Conservation (phyloP, 2,797 vertebrate genomes). For the Arrhamphus sclerolepis region DNA sequence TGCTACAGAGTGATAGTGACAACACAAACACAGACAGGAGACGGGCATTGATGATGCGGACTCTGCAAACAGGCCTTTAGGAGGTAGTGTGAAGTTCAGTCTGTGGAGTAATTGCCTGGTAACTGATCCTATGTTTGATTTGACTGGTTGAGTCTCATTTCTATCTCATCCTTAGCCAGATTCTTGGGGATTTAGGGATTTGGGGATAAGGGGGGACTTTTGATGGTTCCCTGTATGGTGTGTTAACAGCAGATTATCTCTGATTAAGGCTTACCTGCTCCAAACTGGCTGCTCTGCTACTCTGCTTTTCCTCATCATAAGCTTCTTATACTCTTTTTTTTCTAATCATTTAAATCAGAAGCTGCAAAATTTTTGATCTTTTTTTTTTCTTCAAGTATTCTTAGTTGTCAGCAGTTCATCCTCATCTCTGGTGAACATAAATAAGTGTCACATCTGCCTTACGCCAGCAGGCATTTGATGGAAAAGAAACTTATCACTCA, state of each 20-base stretch:
- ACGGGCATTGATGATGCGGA: conserved; percentile 40
- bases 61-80: conserved; percentile 50
- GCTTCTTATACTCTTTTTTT: conserved; percentile 75
- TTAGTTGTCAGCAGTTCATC: conserved; percentile 65
- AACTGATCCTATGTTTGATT: conserved; percentile 76
- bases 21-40: conserved; percentile 44
- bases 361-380: conserved; percentile 70
- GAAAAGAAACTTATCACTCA: conserved; percentile 46
- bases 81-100: conserved; percentile 57
- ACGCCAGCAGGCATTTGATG: conserved; percentile 38
- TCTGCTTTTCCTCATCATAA: conserved; percentile 73
- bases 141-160: conserved; percentile 75
- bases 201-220: conserved; percentile 73
- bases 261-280: conserved; percentile 81
- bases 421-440: conserved; percentile 43
- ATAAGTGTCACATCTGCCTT: conserved; percentile 53
- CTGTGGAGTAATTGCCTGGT: conserved; percentile 74
- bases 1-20: conserved; percentile 32
- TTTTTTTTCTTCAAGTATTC: conserved; percentile 45
- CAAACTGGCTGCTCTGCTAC: conserved; percentile 73
- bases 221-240: conserved; percentile 77
- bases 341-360: conserved; percentile 79
- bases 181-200: conserved; percentile 78
- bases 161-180: conserved; percentile 73
- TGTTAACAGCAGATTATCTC: conserved; percentile 84